Evolutionary conservation across 2,113 vertebrate genomes (phyloP).

Genomic region (Riparia riparia): DNA sequence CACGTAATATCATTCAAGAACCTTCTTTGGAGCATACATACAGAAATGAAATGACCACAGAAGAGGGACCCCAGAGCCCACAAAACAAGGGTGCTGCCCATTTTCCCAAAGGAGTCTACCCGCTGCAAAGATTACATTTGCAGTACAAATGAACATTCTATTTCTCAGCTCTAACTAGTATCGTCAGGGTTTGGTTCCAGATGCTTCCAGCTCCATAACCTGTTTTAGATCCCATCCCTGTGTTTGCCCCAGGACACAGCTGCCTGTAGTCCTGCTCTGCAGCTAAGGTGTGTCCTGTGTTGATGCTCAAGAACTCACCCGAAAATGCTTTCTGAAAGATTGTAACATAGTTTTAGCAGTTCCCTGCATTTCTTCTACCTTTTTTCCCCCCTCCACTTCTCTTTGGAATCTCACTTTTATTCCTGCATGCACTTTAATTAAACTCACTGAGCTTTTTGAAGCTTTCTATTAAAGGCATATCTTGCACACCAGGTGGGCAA

Average conservation of each 20-base stretch:
- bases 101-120: not conserved
- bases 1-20: not conserved
- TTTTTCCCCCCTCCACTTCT: not conserved
- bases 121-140: not conserved
- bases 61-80: not conserved
- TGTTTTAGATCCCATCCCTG: not conserved
- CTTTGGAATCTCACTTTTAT: conserved; percentile 12
- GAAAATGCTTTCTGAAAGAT: not conserved
- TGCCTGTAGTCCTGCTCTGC: not conserved
- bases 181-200: not conserved
- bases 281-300: not conserved
- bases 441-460: conserved; percentile 39
- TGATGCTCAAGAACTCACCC: not conserved
- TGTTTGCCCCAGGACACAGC: not conserved
- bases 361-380: not conserved
- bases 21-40: not conserved
- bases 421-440: conserved; percentile 52
- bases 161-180: not conserved
- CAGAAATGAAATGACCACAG: not conserved
- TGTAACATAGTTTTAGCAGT: not conserved
- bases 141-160: not conserved
- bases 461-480: conserved; percentile 18
- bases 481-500: conserved; percentile 50
- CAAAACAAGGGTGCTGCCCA: rapidly evolving
- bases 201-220: not conserved